Conservation (phyloP, 2,113 vertebrate genomes). For the Pelodiscus sinensis region DNA sequence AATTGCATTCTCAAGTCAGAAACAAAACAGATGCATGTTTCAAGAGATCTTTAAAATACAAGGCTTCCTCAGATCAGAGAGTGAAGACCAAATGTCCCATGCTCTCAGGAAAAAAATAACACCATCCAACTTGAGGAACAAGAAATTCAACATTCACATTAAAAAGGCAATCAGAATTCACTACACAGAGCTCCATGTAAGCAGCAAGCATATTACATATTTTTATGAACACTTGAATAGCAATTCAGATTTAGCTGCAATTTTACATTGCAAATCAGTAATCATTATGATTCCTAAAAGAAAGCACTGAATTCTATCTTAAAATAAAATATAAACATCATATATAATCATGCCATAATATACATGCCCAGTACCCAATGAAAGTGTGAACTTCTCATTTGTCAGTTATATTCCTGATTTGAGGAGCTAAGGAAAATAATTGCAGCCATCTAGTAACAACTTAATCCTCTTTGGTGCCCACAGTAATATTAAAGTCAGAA, state of each 20-base stretch:
- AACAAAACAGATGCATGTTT: neutral
- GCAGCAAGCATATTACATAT: neutral
- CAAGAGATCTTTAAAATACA: neutral
- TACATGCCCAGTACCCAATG: neutral
- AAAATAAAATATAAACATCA: neutral
- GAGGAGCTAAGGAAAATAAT: constrained; percentile 20
- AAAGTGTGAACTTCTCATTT: constrained; percentile 8
- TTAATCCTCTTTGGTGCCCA: constrained; percentile 59
- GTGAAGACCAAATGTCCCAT: neutral
- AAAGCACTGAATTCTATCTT: constrained; percentile 9
- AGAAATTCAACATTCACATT: neutral
- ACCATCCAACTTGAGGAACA: neutral
- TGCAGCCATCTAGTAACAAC: constrained; percentile 35
- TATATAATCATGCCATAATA: constrained; percentile 6
- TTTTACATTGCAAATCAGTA: constrained; percentile 32
- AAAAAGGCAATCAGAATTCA: neutral
- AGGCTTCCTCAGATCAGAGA: neutral
- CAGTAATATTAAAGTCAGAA: constrained; percentile 41
- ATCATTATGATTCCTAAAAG: neutral
- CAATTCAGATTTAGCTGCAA: neutral
- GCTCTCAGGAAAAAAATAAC: neutral
- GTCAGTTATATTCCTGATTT: neutral
- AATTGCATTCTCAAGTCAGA: neutral
- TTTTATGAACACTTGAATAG: neutral
- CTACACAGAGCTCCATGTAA: neutral